These are phyloP conservation scores for Dinocampus coccinellae DNA, from an alignment of 2,888 invertebrate genomes.

Conservation along the genomic window DNA sequence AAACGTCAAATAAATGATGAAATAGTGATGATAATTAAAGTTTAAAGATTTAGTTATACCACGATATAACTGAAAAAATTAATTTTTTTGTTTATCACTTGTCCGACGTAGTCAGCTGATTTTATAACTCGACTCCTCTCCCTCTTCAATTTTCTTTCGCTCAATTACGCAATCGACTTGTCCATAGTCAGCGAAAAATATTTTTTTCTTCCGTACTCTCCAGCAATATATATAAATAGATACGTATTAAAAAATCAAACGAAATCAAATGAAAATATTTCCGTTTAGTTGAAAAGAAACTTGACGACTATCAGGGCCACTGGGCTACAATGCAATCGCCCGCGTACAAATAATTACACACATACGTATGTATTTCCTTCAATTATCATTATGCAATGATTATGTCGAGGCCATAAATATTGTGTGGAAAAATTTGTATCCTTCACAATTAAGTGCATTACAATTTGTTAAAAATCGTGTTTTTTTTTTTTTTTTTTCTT, in stretches of 20 bases:
- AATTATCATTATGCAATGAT: constrained; percentile 61
- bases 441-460: no score
- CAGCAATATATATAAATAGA: background rate
- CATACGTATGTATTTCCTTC: constrained; percentile 45
- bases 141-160: background rate
- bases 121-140: background rate
- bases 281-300: background rate
- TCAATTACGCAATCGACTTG: constrained; percentile 9
- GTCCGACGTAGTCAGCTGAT: background rate
- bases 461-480: no score
- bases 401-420: constrained; percentile 56
- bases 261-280: background rate
- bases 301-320: background rate
- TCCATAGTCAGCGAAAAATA: constrained; percentile 1
- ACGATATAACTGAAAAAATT: no score
- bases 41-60: no score
- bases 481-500: no score
- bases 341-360: constrained; percentile 19
- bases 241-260: background rate
- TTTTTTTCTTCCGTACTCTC: background rate
- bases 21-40: background rate
- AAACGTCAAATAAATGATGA: background rate
- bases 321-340: background rate
- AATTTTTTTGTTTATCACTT: background rate
- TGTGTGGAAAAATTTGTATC: no score